Percentiles rank a stretch among this genome's conserved stretches.
Conservation (phyloP, 2,797 vertebrate species). For the Aphelocoma californica region DNA sequence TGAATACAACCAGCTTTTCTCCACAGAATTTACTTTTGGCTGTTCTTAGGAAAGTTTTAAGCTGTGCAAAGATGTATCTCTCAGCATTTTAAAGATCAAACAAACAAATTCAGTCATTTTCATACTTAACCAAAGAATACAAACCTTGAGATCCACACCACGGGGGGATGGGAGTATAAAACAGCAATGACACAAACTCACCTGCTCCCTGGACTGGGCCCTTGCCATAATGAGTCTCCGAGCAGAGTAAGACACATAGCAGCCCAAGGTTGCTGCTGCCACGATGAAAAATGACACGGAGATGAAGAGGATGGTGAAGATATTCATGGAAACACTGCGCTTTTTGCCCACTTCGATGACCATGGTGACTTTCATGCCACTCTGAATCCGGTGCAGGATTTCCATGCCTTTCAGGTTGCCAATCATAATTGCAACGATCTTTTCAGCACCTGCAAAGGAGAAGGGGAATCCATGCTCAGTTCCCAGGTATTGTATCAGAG, state of each 20-base stretch:
- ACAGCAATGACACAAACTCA: conserved; percentile 19
- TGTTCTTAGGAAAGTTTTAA: background rate
- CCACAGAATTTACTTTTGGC: background rate
- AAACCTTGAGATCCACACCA: background rate
- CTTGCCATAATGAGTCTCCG: conserved; percentile 80
- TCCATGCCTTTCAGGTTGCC: conserved; percentile 84
- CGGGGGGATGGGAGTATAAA: background rate
- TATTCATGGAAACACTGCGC: conserved; percentile 82
- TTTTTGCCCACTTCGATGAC: conserved; percentile 80
- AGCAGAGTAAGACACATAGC: conserved; percentile 89
- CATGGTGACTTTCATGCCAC: conserved; percentile 81
- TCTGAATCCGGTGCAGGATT: conserved; percentile 73
- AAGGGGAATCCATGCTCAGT: background rate
- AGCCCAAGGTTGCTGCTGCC: conserved; percentile 86
- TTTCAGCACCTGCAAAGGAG: conserved; percentile 73
- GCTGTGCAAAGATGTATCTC: background rate
- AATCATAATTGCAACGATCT: conserved; percentile 88
- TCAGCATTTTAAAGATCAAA: background rate
- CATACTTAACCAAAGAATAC: background rate
- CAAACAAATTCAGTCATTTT: background rate
- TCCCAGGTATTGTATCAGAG: background rate
- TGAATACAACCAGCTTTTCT: background rate
- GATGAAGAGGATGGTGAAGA: conserved; percentile 91
- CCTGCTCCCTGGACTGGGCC: conserved; percentile 77
- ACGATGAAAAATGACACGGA: conserved; percentile 91